Evolutionary conservation across 2,797 vertebrate genomes (phyloP).

Genomic region (Pristis pectinata): DNA sequence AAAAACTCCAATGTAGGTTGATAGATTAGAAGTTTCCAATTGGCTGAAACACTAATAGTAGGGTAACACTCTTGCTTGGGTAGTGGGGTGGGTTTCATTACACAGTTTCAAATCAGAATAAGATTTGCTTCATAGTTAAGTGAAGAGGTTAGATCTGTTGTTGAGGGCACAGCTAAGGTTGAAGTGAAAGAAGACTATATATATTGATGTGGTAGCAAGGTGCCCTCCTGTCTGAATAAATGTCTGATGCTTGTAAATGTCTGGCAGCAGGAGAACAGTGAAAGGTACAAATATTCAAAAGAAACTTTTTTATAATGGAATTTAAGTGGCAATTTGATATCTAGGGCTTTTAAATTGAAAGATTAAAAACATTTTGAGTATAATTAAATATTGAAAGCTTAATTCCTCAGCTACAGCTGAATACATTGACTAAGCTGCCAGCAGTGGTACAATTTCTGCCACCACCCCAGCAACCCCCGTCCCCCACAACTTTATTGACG

Average conservation of each 20-base stretch:
- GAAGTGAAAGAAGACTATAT: background rate
- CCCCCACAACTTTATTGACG: background rate
- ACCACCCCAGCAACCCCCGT: too few species aligned
- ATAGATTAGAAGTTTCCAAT: background rate
- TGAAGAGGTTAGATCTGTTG: too few species aligned
- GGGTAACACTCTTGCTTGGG: background rate
- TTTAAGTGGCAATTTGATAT: background rate
- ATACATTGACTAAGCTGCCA: background rate
- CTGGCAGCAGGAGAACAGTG: too few species aligned
- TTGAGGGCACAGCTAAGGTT: background rate
- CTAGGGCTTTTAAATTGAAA: background rate
- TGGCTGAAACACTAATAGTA: background rate
- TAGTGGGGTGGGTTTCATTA: background rate
- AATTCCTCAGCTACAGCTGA: background rate
- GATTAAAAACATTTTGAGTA: background rate
- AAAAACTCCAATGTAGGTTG: too few species aligned
- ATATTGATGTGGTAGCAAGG: background rate
- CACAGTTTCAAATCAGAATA: background rate
- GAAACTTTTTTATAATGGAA: too few species aligned
- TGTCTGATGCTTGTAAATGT: background rate
- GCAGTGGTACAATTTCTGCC: too few species aligned
- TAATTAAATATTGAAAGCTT: constrained; percentile 1
- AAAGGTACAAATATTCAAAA: constrained; percentile 1
- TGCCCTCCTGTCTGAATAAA: background rate
- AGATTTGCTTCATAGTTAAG: background rate